Conservation (phyloP, 2,888 invertebrate species). For the Parapristionchus giblindavisi region DNA sequence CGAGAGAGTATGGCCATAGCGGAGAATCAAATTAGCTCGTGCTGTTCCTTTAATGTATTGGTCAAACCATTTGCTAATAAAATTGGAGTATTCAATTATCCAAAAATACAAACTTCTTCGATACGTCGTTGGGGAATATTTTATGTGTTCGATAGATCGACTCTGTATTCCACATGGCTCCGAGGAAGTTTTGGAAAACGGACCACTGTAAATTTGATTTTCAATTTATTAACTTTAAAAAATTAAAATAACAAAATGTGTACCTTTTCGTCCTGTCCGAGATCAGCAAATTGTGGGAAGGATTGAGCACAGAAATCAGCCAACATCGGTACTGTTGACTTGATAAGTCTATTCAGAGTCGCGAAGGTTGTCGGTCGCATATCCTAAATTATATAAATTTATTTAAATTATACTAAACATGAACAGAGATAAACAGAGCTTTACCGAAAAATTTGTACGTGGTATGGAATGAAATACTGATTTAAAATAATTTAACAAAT, state of each 20-base stretch:
- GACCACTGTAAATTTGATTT: conserved; percentile 41
- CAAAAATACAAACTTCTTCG: conserved; percentile 26
- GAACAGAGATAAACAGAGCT: background rate
- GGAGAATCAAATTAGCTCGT: too few species aligned
- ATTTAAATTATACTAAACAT: background rate
- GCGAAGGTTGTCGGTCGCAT: conserved; percentile 36
- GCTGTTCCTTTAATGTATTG: background rate
- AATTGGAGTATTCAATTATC: background rate
- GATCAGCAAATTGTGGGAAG: conserved; percentile 41
- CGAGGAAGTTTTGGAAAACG: conserved; percentile 44
- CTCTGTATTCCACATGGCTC: conserved; percentile 43
- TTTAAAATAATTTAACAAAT: too few species aligned
- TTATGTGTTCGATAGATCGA: conserved; percentile 42
- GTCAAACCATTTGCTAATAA: background rate
- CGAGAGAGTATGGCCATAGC: too few species aligned
- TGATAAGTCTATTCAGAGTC: conserved; percentile 26
- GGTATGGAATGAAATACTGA: too few species aligned
- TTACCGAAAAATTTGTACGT: too few species aligned
- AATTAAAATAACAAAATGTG: background rate
- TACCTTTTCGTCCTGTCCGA: conserved; percentile 45
- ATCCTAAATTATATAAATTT: conserved; percentile 11
- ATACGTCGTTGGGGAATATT: conserved; percentile 36
- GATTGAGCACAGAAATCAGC: conserved; percentile 41
- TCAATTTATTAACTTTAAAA: background rate
- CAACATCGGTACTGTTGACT: conserved; percentile 36